phyloP scores from a whole-genome alignment of 2,797 vertebrate genomes.

The Phrynocephalus forsythii region DNA sequence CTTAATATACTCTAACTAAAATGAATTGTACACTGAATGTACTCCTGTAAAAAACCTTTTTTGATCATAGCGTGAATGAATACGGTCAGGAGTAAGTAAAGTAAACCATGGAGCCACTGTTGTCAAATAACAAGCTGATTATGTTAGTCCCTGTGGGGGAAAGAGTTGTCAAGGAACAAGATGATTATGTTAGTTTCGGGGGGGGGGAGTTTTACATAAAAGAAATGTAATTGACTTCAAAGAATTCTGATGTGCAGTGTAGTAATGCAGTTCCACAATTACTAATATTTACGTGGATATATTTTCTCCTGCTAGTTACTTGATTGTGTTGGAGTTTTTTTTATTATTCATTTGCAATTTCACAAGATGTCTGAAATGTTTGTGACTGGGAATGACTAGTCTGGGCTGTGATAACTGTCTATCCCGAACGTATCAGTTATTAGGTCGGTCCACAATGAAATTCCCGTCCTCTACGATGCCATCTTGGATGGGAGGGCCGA shows the following conservation, averaged over 20 bases:
- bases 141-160: too few species aligned
- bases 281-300: background rate
- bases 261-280: slow-evolving; percentile 1
- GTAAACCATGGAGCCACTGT: background rate
- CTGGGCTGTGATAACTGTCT: too few species aligned
- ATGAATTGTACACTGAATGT: background rate
- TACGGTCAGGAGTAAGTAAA: background rate
- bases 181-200: background rate
- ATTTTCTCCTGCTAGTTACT: background rate
- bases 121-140: slow-evolving; percentile 3
- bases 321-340: background rate
- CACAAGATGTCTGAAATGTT: too few species aligned
- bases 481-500: too few species aligned
- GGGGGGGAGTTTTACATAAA: background rate
- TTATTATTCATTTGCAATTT: too few species aligned
- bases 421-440: too few species aligned
- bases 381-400: too few species aligned
- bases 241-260: slow-evolving; percentile 6
- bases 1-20: background rate
- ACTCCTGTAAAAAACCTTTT: background rate
- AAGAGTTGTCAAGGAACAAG: background rate
- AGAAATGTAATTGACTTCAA: slow-evolving; percentile 9
- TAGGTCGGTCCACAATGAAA: too few species aligned
- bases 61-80: background rate
- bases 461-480: too few species aligned